Evolutionary conservation across 2,888 invertebrate species (phyloP).

Genomic region (Conomelus anceps): DNA sequence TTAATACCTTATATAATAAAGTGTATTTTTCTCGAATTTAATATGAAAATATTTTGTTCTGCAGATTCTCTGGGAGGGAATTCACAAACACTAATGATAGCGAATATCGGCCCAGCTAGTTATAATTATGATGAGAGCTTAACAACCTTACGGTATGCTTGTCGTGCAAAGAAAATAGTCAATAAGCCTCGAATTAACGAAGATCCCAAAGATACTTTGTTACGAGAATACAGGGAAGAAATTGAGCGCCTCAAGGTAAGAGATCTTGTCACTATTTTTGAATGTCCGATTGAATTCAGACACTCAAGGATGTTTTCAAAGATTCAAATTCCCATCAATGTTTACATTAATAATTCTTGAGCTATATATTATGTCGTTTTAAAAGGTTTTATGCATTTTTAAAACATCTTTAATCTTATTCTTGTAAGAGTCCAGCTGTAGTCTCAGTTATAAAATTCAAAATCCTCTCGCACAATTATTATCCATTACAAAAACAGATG

Average conservation of each 20-base stretch:
- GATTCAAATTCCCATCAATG: too few relatives aligned
- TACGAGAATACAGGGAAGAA: constrained; percentile 92
- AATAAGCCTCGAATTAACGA: constrained; percentile 98
- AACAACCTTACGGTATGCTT: constrained; percentile 93
- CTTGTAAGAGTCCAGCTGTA: too few relatives aligned
- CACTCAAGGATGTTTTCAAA: too few relatives aligned
- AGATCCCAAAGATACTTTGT: constrained; percentile 96
- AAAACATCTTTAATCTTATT: too few relatives aligned
- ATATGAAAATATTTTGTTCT: constrained; percentile 20
- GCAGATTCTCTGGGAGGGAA: constrained; percentile 94
- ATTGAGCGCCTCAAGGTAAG: constrained; percentile 62
- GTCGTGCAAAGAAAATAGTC: constrained; percentile 96
- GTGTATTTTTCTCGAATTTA: neutral
- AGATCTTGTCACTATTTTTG: neutral
- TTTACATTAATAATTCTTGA: too few relatives aligned
- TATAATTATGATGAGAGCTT: constrained; percentile 97
- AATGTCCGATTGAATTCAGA: too few relatives aligned
- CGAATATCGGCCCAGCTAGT: constrained; percentile 95
- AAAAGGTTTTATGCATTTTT: too few relatives aligned
- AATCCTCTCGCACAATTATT: too few relatives aligned
- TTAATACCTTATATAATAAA: neutral
- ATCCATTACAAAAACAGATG: too few relatives aligned
- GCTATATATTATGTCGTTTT: too few relatives aligned
- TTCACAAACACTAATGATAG: constrained; percentile 98
- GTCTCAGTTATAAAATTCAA: too few relatives aligned